These are phyloP conservation scores for Plagodis pulveraria DNA, from an alignment of 2,888 invertebrate genomes.

Conservation along the genomic window DNA sequence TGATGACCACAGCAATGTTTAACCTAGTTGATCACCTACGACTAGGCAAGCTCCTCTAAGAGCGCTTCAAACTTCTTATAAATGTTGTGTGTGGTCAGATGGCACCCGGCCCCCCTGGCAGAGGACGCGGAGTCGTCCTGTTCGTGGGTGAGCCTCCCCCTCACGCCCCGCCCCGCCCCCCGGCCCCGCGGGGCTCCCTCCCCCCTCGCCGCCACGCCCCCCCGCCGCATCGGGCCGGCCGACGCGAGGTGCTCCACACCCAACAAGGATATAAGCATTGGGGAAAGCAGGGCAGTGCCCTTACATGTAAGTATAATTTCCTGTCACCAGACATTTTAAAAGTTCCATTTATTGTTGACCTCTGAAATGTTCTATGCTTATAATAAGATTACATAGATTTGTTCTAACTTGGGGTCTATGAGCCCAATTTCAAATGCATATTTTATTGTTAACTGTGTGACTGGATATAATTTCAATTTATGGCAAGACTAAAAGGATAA, in stretches of 20 bases:
- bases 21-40: too few species aligned
- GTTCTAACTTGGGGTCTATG: too few species aligned
- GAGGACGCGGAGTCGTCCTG: conserved; percentile 5
- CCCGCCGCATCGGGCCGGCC: conserved; percentile 32
- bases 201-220: conserved; percentile 35
- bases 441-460: too few species aligned
- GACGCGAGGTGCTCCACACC: conserved; percentile 60
- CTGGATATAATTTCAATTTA: too few species aligned
- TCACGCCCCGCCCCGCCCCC: conserved; percentile 25
- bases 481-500: too few species aligned
- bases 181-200: conserved; percentile 28
- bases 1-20: too few species aligned
- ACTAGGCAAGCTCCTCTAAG: too few species aligned
- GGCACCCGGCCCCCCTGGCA: conserved; percentile 42
- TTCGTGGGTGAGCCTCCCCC: not conserved
- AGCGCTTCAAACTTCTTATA: not conserved
- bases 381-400: too few species aligned
- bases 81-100: conserved; percentile 40
- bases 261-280: conserved; percentile 42
- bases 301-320: conserved; percentile 57
- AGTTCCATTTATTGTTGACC: not conserved
- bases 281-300: conserved; percentile 47
- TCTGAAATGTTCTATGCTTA: too few species aligned
- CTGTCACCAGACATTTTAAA: conserved; percentile 3
- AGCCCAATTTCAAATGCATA: too few species aligned